Evolutionary conservation across 1,140 invertebrate genomes (phyloP).

Genomic region (Drosophila arizonae): DNA sequence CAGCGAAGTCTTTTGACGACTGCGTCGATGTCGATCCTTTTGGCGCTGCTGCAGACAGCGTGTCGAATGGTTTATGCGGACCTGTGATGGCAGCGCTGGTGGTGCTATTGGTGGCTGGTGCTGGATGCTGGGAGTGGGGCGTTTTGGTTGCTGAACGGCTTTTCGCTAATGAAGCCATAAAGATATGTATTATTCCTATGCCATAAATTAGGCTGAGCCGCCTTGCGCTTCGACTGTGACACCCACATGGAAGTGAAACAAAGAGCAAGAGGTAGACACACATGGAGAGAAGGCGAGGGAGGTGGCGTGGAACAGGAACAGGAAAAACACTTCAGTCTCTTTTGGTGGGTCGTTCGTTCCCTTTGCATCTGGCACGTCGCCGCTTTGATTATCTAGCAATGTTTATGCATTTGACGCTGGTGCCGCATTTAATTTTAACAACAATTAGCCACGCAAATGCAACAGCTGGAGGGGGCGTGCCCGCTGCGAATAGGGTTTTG

Average conservation of each 20-base stretch:
- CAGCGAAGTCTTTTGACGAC: slow-evolving; percentile 53
- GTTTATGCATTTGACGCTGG: slow-evolving; percentile 67
- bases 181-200: slow-evolving; percentile 78
- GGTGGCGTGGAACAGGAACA: neutral
- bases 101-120: slow-evolving; percentile 6
- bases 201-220: slow-evolving; percentile 68
- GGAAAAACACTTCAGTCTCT: slow-evolving; percentile 12
- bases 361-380: slow-evolving; percentile 32
- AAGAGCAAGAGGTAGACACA: neutral
- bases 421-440: slow-evolving; percentile 73
- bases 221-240: slow-evolving; percentile 47
- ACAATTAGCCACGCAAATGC: slow-evolving; percentile 72
- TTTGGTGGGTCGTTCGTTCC: slow-evolving; percentile 25
- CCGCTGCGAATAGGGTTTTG: slow-evolving; percentile 6
- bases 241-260: slow-evolving; percentile 54
- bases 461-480: neutral
- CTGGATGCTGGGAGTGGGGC: slow-evolving; percentile 16
- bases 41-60: slow-evolving; percentile 69
- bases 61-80: slow-evolving; percentile 63
- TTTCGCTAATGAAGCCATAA: slow-evolving; percentile 81
- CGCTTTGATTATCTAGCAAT: slow-evolving; percentile 53
- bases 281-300: neutral
- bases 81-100: slow-evolving; percentile 1
- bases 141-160: slow-evolving; percentile 47
- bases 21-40: slow-evolving; percentile 69